Evolutionary conservation across 1,140 invertebrate genomes (phyloP), one percentile per base, ranked within the genome.

Genomic region (Goniozus legneri): DNA sequence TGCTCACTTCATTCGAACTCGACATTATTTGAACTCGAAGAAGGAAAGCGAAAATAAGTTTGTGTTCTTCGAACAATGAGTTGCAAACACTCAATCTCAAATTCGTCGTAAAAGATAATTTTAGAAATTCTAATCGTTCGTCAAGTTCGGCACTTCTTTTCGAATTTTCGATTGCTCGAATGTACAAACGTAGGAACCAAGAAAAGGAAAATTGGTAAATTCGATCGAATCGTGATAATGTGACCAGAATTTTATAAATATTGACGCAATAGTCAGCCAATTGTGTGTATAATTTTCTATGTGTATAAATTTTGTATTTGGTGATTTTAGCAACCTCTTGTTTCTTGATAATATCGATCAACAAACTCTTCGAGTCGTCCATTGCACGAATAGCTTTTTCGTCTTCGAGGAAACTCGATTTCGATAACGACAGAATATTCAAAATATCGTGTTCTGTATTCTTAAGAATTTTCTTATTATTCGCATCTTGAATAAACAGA

Each of bases 391-490:
- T 84, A 8, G 86, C 84, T 22, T 73, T 81, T 63, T 87, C 85
- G 66, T 89, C 86, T 64, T 89, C 86, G 14, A 89, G 71, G 48
- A 89, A 86, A 60, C 88, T 88, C 7, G 81, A 80, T 46, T 75
- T 71, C 2, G 83, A 82, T 1, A 79, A 77, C 0, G 84, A 85
- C 13, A 89, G 67, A 3, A 82, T 84, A 54, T 79, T 72, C 6
- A 89, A 69, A 61, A 89, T 88, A 50, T 82, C 82, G 58, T 86
- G 80, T 64, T 89, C 86, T 56, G 86, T 83, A 56, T 85, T 77
- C 54, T 85, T 81, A 35, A 88, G 69, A 46, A 79, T 71, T 52
- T 81, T 71, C 54, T 78, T 80, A 54, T 88, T 87, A 4, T 77
- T 67, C 3, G 82, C 79, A 44, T 79, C 77, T 68, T 86, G 77